A percentile compares a stretch with the other conserved stretches of the same genome.
These are phyloP conservation scores for Gastrophysa polygoni DNA, from an alignment of 2,888 invertebrate genomes.

Conservation along the genomic window DNA sequence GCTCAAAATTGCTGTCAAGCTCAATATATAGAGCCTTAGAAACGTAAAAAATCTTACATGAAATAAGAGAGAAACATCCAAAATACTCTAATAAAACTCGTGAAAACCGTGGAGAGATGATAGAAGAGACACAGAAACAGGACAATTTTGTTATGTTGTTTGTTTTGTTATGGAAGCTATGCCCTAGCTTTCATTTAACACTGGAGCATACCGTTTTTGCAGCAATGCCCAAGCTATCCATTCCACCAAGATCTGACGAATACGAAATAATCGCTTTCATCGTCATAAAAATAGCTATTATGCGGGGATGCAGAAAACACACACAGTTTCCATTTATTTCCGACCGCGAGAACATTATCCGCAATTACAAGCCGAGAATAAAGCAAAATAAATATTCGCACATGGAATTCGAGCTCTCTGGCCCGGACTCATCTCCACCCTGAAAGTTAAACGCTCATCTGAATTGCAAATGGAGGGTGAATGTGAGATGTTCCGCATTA, in stretches of 20 bases:
- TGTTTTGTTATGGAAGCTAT: no score
- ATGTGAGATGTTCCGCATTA: conserved; percentile 1
- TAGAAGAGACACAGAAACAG: no score
- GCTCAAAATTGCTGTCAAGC: no score
- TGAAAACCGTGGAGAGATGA: no score
- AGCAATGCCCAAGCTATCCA: no score
- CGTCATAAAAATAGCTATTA: neutral
- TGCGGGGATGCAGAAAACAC: neutral
- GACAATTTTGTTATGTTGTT: no score
- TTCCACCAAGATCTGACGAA: neutral
- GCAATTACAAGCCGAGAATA: neutral
- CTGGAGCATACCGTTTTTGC: no score
- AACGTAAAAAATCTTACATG: no score
- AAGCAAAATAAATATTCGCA: neutral
- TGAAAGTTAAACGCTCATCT: conserved; percentile 15
- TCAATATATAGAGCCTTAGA: no score
- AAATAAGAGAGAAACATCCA: no score
- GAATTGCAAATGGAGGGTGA: conserved; percentile 22
- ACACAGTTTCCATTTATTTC: neutral
- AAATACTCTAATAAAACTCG: no score
- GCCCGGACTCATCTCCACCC: neutral
- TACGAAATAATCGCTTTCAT: neutral
- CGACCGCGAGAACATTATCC: neutral
- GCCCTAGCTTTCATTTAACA: no score
- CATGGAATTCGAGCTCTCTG: neutral